Base-by-base conservation (phyloP, 2,888 invertebrate species). In the Cybosia mesomella region DNA sequence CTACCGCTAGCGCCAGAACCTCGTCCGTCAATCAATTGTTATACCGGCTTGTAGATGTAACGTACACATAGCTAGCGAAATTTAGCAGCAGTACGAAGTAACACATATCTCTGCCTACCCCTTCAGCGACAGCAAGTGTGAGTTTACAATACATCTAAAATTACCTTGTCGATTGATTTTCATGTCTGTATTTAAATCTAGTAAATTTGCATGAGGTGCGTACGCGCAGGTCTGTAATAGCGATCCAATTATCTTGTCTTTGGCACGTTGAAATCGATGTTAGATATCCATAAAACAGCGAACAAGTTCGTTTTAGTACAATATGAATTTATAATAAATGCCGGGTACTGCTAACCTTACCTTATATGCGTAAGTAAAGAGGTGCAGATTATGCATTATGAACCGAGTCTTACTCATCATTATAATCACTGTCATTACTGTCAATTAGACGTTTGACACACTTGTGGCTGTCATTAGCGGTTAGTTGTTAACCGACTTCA, bases 231-330 rank as follows among this genome's bases (percentile, higher is more conserved):
- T 28, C 28, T 5, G 28, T 71, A 69, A 72, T 70, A 68, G 68
- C 58, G 58, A 18, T 55, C 58, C 71, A 78, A 74, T 78, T 79
- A 81, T 68, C 75, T 54, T 32, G 67, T 74, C 66, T 73, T 81
- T 77, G 67, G 39, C 79, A 75, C 74, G 71, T 74, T 69, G 49
- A 68, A 78, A 76, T 76, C 72, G 75, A 75, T 71, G 64, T 55
- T 43, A 74, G 64, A 68, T 71, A 66, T 67, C 70, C 71, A 71
- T 62, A 70, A 59, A 63, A 18, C 28, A 43, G 22, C 10, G 32
- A 53, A 53, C 55, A 43, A 66, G 64, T 36, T 39, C 15, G 43
- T 61, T 61, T 59, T 36, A 36, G 22, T 21, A 15, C 54, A 55
- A 55, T 55, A n/a, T 49, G 49, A 22, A 55, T 24, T 22, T 55